These are phyloP conservation scores for Oreochromis tanganicae DNA, from an alignment of 2,113 vertebrate genomes.

Conservation along the genomic window DNA sequence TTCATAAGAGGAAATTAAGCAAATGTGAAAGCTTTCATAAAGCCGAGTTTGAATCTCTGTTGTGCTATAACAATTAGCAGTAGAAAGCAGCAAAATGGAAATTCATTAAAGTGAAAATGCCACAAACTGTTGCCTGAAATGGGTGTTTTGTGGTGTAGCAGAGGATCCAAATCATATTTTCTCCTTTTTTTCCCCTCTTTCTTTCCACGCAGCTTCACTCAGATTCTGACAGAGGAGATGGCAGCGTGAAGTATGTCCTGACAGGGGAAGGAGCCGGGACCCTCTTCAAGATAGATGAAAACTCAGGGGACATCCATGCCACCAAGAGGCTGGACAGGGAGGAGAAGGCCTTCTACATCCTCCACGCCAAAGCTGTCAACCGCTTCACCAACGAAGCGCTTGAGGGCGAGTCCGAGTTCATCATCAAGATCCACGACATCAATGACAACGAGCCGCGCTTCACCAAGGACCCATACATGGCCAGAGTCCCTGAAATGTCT, in stretches of 20 bases:
- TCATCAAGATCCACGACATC: slow-evolving; percentile 98
- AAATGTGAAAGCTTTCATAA: slow-evolving; percentile 34
- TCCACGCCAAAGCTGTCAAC: slow-evolving; percentile 89
- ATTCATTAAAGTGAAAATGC: slow-evolving; percentile 27
- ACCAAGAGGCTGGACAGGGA: slow-evolving; percentile 93
- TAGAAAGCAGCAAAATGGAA: slow-evolving; percentile 18
- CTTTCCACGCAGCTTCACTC: slow-evolving; percentile 84
- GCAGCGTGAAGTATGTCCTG: slow-evolving; percentile 89
- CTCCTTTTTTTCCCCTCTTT: not conserved
- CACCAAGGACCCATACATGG: slow-evolving; percentile 84
- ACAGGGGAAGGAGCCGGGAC: slow-evolving; percentile 91
- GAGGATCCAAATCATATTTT: not conserved
- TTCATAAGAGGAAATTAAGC: slow-evolving; percentile 8
- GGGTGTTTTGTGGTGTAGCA: not conserved
- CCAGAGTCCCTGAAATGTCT: slow-evolving; percentile 90
- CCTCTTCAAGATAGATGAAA: slow-evolving; percentile 94
- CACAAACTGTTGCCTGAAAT: not conserved
- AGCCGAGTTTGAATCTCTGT: not conserved
- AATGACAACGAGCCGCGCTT: slow-evolving; percentile 96
- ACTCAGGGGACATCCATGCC: slow-evolving; percentile 95
- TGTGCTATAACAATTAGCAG: slow-evolving; percentile 19
- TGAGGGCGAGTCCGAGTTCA: slow-evolving; percentile 92
- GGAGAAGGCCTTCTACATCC: slow-evolving; percentile 87
- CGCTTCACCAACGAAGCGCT: slow-evolving; percentile 85
- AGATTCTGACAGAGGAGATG: slow-evolving; percentile 88